phyloP scores from a whole-genome alignment of 2,797 vertebrate species.

The Synaphobranchus kaupii region DNA sequence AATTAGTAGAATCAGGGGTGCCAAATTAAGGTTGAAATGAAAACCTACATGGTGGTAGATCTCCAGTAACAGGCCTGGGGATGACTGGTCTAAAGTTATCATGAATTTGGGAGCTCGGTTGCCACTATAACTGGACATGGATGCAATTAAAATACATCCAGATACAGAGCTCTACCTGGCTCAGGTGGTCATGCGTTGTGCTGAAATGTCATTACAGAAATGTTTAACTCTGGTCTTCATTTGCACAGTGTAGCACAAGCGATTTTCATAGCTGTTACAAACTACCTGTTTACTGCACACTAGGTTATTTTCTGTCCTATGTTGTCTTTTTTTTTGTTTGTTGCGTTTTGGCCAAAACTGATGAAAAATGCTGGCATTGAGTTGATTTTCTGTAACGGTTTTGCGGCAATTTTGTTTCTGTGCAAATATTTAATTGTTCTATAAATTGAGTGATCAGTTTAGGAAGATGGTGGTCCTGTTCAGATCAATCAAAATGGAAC shows the following conservation, averaged over 20 bases:
- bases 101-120: not conserved
- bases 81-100: not conserved
- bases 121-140: not conserved
- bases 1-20: too few species aligned
- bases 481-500: not conserved
- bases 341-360: not conserved
- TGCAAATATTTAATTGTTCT: not conserved
- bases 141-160: not conserved
- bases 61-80: too few species aligned
- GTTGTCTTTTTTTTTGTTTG: not conserved
- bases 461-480: not conserved
- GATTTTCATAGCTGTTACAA: not conserved
- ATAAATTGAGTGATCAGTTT: not conserved
- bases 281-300: not conserved
- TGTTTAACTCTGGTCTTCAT: not conserved
- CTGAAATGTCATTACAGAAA: not conserved
- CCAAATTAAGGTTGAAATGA: too few species aligned
- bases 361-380: slow-evolving; percentile 22
- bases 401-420: not conserved
- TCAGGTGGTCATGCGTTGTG: not conserved
- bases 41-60: too few species aligned
- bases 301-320: not conserved
- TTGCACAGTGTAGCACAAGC: not conserved
- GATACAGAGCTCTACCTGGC: not conserved
- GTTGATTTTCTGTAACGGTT: not conserved